Evolutionary conservation across 2,888 invertebrate genomes (phyloP).

Genomic region (Cremastinae sp.): DNA sequence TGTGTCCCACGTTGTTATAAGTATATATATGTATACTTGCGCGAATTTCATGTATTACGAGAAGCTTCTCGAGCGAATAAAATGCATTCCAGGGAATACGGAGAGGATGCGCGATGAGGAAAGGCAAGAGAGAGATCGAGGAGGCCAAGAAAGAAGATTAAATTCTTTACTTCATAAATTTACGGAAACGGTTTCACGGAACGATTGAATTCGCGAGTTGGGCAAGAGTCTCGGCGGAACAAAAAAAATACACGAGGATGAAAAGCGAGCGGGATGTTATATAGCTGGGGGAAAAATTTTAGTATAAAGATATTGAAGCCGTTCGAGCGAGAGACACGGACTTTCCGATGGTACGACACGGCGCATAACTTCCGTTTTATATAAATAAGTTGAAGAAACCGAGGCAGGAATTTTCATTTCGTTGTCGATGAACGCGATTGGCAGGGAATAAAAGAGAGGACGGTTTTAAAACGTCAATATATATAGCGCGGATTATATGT

Average conservation of each 20-base stretch:
- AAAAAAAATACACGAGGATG: neutral
- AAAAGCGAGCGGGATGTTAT: neutral
- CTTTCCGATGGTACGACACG: slow-evolving; percentile 5
- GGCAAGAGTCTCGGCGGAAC: neutral
- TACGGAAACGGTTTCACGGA: slow-evolving; percentile 8
- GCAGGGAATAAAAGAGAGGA: neutral
- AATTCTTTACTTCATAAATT: slow-evolving; percentile 39
- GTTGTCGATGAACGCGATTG: too few relatives aligned
- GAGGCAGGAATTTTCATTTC: neutral
- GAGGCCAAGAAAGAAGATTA: slow-evolving; percentile 24
- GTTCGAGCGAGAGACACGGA: neutral
- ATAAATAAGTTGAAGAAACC: neutral
- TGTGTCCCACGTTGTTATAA: neutral
- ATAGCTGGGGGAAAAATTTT: neutral
- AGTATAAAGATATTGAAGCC: slow-evolving; percentile 23
- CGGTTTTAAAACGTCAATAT: neutral
- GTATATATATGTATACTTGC: neutral
- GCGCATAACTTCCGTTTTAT: slow-evolving; percentile 25
- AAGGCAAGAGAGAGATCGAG: neutral
- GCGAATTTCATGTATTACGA: slow-evolving; percentile 31
- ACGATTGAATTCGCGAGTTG: neutral
- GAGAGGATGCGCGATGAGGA: neutral
- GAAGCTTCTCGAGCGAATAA: slow-evolving; percentile 37
- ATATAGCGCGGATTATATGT: neutral
- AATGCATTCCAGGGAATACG: slow-evolving; percentile 35